Evolutionary conservation across 2,797 vertebrate genomes (phyloP).

Genomic region (Gadopsis marmoratus): DNA sequence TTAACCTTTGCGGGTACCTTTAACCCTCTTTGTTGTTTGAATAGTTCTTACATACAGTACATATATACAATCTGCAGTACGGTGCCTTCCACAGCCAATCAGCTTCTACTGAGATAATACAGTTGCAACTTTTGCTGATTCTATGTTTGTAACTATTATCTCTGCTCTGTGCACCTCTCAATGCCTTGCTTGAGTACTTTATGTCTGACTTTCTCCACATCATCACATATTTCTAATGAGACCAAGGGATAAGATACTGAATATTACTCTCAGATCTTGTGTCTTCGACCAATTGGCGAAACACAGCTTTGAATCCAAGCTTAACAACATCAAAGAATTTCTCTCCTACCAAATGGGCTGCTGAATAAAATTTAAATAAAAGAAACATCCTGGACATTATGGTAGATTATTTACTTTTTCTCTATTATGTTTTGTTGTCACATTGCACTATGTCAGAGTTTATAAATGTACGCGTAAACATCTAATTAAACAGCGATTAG

Average conservation of each 20-base stretch:
- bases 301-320: not conserved
- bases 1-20: slow-evolving; percentile 22
- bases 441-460: not conserved
- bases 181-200: not conserved
- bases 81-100: not conserved
- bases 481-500: not conserved
- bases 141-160: slow-evolving; percentile 11
- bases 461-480: not conserved
- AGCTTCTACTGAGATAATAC: not conserved
- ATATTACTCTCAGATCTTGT: not conserved
- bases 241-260: slow-evolving; percentile 1
- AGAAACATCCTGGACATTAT: not conserved
- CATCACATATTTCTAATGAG: slow-evolving; percentile 7
- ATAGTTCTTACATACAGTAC: slow-evolving; percentile 10
- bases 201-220: slow-evolving; percentile 28
- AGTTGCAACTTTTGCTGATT: not conserved
- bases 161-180: not conserved
- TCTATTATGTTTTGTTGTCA: not conserved
- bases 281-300: not conserved
- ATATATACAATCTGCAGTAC: not conserved
- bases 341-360: not conserved
- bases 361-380: not conserved
- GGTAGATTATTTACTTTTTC: not conserved
- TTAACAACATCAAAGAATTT: not conserved
- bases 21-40: slow-evolving; percentile 22